These are phyloP conservation scores for Lutraria rhynchaena DNA, from an alignment of 1,140 invertebrate genomes.

Conservation along the genomic window DNA sequence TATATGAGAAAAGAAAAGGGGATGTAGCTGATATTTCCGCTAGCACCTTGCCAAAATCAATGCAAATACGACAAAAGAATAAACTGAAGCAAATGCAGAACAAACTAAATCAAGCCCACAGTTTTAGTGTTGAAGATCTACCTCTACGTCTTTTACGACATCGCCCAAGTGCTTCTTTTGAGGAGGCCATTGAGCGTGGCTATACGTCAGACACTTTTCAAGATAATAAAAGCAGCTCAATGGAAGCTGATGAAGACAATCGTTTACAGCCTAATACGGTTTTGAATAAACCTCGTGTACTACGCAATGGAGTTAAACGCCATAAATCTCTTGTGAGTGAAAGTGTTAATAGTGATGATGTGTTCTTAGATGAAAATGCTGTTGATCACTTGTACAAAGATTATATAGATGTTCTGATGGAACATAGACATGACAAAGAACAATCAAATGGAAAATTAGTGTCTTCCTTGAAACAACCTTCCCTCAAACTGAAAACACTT, in stretches of 20 bases:
- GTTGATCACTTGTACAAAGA: slow-evolving; percentile 29
- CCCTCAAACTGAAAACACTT: background rate
- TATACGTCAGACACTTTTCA: slow-evolving; percentile 43
- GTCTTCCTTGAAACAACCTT: background rate
- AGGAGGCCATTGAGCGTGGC: slow-evolving; percentile 51
- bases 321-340: slow-evolving; percentile 42
- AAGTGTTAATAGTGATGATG: slow-evolving; percentile 40
- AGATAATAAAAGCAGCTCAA: slow-evolving; percentile 14
- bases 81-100: slow-evolving; percentile 24
- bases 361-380: slow-evolving; percentile 26
- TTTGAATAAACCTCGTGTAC: background rate
- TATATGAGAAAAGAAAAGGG: slow-evolving; percentile 23
- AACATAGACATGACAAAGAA: slow-evolving; percentile 1
- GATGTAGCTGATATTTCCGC: slow-evolving; percentile 52
- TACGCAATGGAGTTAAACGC: slow-evolving; percentile 18
- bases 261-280: background rate
- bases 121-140: slow-evolving; percentile 51
- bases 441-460: background rate
- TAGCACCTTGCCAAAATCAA: slow-evolving; percentile 45
- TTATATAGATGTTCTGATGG: background rate
- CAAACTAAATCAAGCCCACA: slow-evolving; percentile 23
- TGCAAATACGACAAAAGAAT: slow-evolving; percentile 23
- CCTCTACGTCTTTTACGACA: slow-evolving; percentile 28
- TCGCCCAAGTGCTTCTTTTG: slow-evolving; percentile 51
- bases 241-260: slow-evolving; percentile 26